Evolutionary conservation across 1,140 invertebrate species (phyloP), one percentile per base, ranked within the genome.

Genomic region (Cotesia glomerata): DNA sequence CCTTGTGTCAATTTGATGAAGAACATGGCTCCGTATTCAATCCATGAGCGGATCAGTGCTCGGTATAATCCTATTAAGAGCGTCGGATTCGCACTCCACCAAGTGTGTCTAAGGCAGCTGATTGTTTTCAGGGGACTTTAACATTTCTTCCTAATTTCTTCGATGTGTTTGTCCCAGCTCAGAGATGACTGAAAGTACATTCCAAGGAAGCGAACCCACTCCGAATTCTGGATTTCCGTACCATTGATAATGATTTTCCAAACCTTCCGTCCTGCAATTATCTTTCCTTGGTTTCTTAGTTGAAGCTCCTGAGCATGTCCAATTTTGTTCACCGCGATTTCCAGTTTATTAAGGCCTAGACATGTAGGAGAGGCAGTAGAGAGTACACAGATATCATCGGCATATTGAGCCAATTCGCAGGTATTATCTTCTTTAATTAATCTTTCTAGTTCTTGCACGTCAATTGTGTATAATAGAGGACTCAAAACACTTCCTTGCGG

Each of bases 401-500:
- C 58, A 35, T 34, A 34, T 61, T 61, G 32, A 4, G n/a, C 56
- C 18, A 59, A 16, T 9, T 59, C 18, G 18, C 51, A 32, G 8
- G 7, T 59, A 8, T 69, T 0, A 69, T 18, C 0, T n/a, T 59
- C 0, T 11, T 32, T 4, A 45, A 54, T 26, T 59, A 13, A 0
- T n/a, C n/a, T n/a, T n/a, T n/a, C n/a, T n/a, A n/a, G n/a, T n/a
- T 61, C 34, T 0, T 35, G 1, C 5, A 35, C 49, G 16, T 62
- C 51, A n/a, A 70, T 18, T 4, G 58, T 34, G 26, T 70, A 63
- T n/a, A 70, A 32, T 14, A 70, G 4, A 11, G 58, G 39, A 7
- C 68, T 70, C 0, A 70, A 3, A 0, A 70, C 68, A 51, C 68
- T 35, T 32, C 68, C 68, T 14, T 70, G 59, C 13, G 68, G 32